A percentile compares a stretch with the other conserved stretches of the same genome.
Evolutionary conservation across 2,797 vertebrate species (phyloP).

Genomic region (Fistularia commersonii): DNA sequence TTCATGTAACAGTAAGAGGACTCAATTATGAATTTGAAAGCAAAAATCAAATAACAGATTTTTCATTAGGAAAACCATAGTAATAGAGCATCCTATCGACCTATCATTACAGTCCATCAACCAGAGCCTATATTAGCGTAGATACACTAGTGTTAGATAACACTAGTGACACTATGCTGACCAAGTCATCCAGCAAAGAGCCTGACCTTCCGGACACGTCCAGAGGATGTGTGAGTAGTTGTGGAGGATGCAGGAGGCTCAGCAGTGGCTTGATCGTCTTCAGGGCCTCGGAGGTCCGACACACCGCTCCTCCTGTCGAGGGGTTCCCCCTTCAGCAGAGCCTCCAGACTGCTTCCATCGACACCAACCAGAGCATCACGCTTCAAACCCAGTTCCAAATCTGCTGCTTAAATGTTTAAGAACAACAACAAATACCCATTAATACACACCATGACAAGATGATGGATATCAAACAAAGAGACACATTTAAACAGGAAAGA

Average conservation of each 20-base stretch:
- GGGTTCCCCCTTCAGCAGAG: conserved; percentile 86
- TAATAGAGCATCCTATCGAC: too few species aligned
- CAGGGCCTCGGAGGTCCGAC: conserved; percentile 79
- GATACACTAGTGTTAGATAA: too few species aligned
- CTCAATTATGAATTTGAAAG: too few species aligned
- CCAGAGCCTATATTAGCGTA: too few species aligned
- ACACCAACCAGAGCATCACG: conserved; percentile 84
- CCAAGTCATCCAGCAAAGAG: background rate
- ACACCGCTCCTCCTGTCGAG: conserved; percentile 81
- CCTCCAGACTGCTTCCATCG: conserved; percentile 94
- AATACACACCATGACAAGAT: background rate
- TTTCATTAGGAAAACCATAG: too few species aligned
- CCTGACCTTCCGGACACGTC: conserved; percentile 84
- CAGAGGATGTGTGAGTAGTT: conserved; percentile 73
- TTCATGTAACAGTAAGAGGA: too few species aligned
- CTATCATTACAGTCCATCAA: too few species aligned
- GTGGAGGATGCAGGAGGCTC: conserved; percentile 81
- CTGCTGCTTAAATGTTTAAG: conserved; percentile 47
- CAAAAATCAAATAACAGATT: too few species aligned
- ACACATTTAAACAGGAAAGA: too few species aligned
- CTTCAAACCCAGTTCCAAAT: conserved; percentile 82
- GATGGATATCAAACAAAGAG: too few species aligned
- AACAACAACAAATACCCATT: background rate
- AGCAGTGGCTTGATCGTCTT: conserved; percentile 78
- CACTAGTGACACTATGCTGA: too few species aligned